Evolutionary conservation across 2,797 vertebrate genomes (phyloP).

Genomic region (Pyrocephalus nanus): DNA sequence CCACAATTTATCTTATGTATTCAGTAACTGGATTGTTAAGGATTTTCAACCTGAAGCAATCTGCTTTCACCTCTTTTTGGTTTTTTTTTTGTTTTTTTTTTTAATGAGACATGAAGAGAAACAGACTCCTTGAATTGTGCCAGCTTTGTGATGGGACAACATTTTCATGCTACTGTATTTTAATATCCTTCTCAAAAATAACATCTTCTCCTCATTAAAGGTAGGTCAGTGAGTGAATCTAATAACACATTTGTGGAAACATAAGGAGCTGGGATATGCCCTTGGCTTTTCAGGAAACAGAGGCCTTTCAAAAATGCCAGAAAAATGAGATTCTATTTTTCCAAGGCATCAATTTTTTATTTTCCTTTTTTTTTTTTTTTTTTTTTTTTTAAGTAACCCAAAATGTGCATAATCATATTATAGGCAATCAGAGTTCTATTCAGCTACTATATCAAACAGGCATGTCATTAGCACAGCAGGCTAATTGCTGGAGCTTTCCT

Average conservation of each 20-base stretch:
- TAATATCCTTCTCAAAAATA: background rate
- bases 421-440: conserved; percentile 43
- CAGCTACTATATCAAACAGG: conserved; percentile 56
- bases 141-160: background rate
- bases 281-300: conserved; percentile 44
- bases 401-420: conserved; percentile 50
- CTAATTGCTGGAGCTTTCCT: conserved; percentile 67
- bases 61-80: background rate
- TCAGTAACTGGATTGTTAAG: too few relatives aligned
- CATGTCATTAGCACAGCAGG: conserved; percentile 45
- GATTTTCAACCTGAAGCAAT: background rate
- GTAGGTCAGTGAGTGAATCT: conserved; percentile 5
- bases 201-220: conserved; percentile 46
- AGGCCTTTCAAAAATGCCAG: conserved; percentile 40
- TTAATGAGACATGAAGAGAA: background rate
- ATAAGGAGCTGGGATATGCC: conserved; percentile 15
- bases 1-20: too few relatives aligned
- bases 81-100: too few relatives aligned
- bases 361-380: background rate
- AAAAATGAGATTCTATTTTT: conserved; percentile 57
- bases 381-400: background rate
- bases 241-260: conserved; percentile 8
- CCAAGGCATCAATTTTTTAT: conserved; percentile 12
- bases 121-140: background rate
- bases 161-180: background rate